phyloP scores from a whole-genome alignment of 2,888 invertebrate species.

The Calliphora vomitoria region DNA sequence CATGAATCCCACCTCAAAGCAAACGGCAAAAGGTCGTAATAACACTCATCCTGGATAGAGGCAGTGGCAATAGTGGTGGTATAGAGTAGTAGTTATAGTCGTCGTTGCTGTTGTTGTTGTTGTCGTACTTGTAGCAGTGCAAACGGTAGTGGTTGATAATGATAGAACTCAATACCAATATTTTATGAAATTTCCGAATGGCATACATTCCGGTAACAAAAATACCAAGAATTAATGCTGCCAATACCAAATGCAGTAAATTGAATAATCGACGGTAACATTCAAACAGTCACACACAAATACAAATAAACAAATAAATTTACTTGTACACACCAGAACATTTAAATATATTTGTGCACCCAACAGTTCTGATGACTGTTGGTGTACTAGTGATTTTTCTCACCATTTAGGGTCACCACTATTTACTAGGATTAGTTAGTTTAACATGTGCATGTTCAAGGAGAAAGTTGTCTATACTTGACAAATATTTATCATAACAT shows the following conservation, averaged over 20 bases:
- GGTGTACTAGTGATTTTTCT: too few species aligned
- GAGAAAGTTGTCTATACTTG: too few species aligned
- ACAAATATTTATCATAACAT: too few species aligned
- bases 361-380: too few species aligned
- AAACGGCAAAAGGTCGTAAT: constrained; percentile 38
- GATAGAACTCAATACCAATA: constrained; percentile 68
- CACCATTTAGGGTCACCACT: too few species aligned
- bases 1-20: constrained; percentile 37
- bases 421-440: too few species aligned
- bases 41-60: constrained; percentile 37
- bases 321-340: neutral
- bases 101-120: constrained; percentile 12
- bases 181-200: constrained; percentile 73
- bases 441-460: too few species aligned
- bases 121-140: constrained; percentile 30
- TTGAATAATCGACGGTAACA: constrained; percentile 72
- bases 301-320: constrained; percentile 1
- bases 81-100: neutral
- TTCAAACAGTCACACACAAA: constrained; percentile 9
- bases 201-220: constrained; percentile 72
- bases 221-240: constrained; percentile 73
- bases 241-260: constrained; percentile 73
- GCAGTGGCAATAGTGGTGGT: neutral
- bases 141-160: constrained; percentile 63
- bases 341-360: too few species aligned